Evolutionary conservation across 2,888 invertebrate genomes (phyloP), one percentile per base, ranked within the genome.

Genomic region (Eurois occulta): DNA sequence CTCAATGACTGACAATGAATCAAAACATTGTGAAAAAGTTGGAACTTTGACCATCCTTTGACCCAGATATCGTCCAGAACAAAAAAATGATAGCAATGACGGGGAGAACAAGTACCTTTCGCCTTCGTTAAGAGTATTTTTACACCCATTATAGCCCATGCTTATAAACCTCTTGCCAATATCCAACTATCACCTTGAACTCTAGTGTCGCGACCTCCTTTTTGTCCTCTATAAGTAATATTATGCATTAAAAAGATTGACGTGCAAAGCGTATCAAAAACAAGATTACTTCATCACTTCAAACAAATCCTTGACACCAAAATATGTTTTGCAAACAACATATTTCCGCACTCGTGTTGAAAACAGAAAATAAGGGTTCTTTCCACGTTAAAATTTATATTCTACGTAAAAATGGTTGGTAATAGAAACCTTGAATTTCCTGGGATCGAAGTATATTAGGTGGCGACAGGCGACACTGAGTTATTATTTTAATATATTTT

Each of bases 381-480:
- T 82, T 85, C 79, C 79, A 77, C 88, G 89, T 89, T 88, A 88
- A 92, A 93, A 94, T 94, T 94, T 94, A 94, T 94, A 92, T 86
- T 85, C 89, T 80, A 85, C 89, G 91, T 91, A 90, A 91, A 92
- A 93, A 90, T 90, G 87, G 82, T 81, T 10, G 43, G 87, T 91
- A 89, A 90, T 85, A 86, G 87, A 90, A 86, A 86, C 82, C 73
- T 75, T 75, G 60, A 77, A 77, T 78, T 62, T 55, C 70, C 83
- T 78, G 81, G 78, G 77, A 85, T 84, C 79, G 81, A 84, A 87
- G 88, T 86, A 89, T 91, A 89, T 91, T 87, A 88, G 88, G 81
- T 76, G 32, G 28, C 32, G 79, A 79, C 78, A 72, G 82, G 48
- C 85, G 89, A 90, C 89, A 88, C 81, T 87, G 88, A 91, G 82